Conservation (phyloP, 2,113 vertebrate genomes). For the Gobius niger region DNA sequence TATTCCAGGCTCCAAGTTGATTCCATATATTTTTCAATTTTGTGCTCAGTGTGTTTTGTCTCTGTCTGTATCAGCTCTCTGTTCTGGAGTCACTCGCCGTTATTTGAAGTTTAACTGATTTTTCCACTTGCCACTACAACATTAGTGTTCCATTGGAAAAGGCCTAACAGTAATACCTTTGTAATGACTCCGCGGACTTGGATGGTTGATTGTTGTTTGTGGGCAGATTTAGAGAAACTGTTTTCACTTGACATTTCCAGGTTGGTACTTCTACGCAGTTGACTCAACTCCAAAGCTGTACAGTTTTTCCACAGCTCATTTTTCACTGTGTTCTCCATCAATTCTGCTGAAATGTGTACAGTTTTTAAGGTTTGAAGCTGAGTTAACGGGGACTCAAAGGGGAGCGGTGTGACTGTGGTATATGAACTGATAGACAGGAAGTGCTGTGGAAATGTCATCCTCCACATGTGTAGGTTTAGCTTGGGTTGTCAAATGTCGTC, state of each 20-base stretch:
- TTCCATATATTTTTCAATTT: no score
- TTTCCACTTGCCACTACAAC: neutral
- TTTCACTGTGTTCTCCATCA: constrained; percentile 30
- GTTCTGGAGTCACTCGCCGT: no score
- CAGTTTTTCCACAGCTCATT: constrained; percentile 21
- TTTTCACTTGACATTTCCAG: constrained; percentile 27
- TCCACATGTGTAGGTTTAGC: neutral
- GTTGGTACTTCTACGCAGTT: constrained; percentile 2
- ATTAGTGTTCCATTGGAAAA: neutral
- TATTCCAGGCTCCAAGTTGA: no score
- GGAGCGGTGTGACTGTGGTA: constrained; percentile 14
- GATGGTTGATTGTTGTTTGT: constrained; percentile 24
- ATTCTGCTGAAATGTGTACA: constrained; percentile 36
- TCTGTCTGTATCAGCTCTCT: neutral
- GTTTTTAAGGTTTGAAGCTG: constrained; percentile 37
- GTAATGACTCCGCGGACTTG: neutral
- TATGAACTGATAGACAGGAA: neutral
- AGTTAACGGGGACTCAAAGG: constrained; percentile 25
- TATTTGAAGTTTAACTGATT: neutral
- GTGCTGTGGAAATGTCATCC: neutral
- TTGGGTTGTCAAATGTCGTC: constrained; percentile 6
- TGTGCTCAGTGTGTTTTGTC: no score
- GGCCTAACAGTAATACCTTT: neutral
- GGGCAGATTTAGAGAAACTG: constrained; percentile 13
- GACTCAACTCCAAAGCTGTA: neutral